Percentiles rank a stretch among this genome's conserved stretches.
phyloP scores from a whole-genome alignment of 2,888 invertebrate genomes.

The Leucoma salicis region DNA sequence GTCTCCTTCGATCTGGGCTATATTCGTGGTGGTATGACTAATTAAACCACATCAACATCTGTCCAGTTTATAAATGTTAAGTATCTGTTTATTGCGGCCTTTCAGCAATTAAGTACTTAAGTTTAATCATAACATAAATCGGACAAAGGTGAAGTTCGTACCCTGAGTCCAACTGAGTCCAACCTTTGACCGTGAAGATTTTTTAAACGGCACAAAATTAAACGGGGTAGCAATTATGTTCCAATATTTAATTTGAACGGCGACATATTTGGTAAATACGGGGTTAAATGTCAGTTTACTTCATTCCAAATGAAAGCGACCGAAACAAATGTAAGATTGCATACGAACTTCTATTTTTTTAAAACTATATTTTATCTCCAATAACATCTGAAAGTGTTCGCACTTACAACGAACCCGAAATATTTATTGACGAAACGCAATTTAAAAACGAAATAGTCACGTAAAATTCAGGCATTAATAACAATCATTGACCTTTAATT shows the following conservation, averaged over 20 bases:
- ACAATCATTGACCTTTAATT: constrained; percentile 24
- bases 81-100: neutral
- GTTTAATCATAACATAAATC: constrained; percentile 11
- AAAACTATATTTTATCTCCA: no score
- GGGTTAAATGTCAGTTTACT: no score
- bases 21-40: no score
- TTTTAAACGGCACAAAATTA: constrained; percentile 1
- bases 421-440: no score
- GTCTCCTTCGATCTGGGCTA: no score
- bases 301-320: no score
- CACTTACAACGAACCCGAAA: no score
- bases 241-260: constrained; percentile 3
- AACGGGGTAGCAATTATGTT: neutral
- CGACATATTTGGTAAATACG: constrained; percentile 28
- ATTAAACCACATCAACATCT: neutral
- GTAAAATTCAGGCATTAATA: constrained; percentile 26
- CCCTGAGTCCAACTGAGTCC: no score
- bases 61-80: neutral
- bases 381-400: no score
- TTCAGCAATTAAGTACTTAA: neutral
- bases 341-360: no score
- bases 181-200: constrained; percentile 9
- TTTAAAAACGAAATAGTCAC: no score
- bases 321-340: no score
- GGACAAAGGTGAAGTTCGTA: constrained; percentile 28